Conservation (phyloP, 2,113 vertebrate genomes). For the Triplophysa siluroides region DNA sequence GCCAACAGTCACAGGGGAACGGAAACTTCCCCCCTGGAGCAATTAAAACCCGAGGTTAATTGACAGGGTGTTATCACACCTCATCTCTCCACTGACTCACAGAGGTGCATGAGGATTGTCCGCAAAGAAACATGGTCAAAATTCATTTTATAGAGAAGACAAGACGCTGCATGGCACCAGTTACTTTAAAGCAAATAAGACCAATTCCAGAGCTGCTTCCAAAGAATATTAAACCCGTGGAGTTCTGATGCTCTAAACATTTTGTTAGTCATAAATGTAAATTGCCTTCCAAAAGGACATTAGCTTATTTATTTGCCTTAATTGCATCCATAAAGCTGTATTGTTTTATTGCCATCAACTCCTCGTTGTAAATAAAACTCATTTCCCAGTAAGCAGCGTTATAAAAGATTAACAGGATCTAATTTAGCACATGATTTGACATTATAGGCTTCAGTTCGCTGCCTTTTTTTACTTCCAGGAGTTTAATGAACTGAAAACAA, state of each 20-base stretch:
- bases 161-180: not conserved
- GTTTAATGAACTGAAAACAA: conserved; percentile 22
- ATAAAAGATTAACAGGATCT: conserved; percentile 53
- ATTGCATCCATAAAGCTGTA: not conserved
- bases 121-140: conserved; percentile 25
- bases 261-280: not conserved
- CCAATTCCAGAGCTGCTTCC: too few relatives aligned
- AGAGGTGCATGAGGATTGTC: conserved; percentile 13
- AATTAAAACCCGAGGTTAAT: conserved; percentile 55
- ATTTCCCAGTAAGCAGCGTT: conserved; percentile 23
- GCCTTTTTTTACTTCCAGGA: conserved; percentile 37
- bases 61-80: conserved; percentile 50
- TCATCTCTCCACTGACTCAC: conserved; percentile 37
- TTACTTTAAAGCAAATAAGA: not conserved
- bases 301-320: not conserved
- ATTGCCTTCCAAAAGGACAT: not conserved
- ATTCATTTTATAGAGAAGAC: conserved; percentile 27
- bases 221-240: too few relatives aligned
- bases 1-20: conserved; percentile 37
- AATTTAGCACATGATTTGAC: conserved; percentile 50
- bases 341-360: conserved; percentile 9
- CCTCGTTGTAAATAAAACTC: not conserved
- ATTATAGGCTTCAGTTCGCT: conserved; percentile 23
- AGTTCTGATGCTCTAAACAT: not conserved
- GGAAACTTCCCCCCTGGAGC: conserved; percentile 38